Evolutionary conservation across 2,113 vertebrate species (phyloP), one percentile per base, ranked within the genome.

Genomic region (Salvelinus sp.): DNA sequence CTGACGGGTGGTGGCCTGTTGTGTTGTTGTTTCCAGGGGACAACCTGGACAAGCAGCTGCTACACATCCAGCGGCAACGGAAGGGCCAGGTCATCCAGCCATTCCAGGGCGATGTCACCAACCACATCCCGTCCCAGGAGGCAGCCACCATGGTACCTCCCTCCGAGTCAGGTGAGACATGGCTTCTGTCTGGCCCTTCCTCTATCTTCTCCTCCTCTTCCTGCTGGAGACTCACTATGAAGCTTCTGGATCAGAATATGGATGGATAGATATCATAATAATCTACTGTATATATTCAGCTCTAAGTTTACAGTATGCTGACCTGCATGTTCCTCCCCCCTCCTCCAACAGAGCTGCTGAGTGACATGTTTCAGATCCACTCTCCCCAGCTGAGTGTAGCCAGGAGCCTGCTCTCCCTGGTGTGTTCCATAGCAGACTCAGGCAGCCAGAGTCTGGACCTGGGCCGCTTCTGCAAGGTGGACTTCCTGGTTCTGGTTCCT

Each of bases 391-490:
- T 99, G 76, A 95, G 89, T 20, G 94, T 98, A 85, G 98, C 98
- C 73, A 95, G 97, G 77, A 98, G 96, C 86, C 96, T 99, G 75
- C 95, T 99, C 86, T 99, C 98, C 63, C 96, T 98, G 88, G 97
- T 99, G 73, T 99, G 98, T 89, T 95, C 96, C 79, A 98, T 99
- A 22, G 97, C 98, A 0, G 97, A 99, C 88, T 98, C 97, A 0
- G 96, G 96, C 79, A 98, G 92, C 78, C 97, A 99, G 91, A 96
- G 95, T 90, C 93, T 99, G 6, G 98, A 99, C 84, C 88, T 99
- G n/a, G 97, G 98, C 0, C 96, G 97, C 73, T 99, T 99, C 91
- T 96, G 95, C 88, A 98, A 97, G 88, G 97, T 99, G 82, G 97
- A 99, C 83, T 99, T 99, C 87, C 94, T 98, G 0, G 89, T 99